phyloP scores from a whole-genome alignment of 2,113 vertebrate genomes.

The Heteronetta atricapilla region DNA sequence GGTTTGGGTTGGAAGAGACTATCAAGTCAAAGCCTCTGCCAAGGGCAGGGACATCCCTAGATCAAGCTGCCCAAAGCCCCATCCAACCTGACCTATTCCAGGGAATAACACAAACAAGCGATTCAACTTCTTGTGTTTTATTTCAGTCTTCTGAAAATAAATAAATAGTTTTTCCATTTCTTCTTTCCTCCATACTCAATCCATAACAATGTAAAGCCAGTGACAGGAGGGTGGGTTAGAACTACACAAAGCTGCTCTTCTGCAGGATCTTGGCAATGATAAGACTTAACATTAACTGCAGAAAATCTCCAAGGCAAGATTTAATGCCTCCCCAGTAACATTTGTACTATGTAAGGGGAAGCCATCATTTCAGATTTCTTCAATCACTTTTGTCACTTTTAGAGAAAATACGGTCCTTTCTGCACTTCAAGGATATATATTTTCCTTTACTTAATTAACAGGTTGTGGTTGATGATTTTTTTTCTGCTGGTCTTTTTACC shows the following conservation, averaged over 20 bases:
- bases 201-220: not conserved
- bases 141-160: too few relatives aligned
- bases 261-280: not conserved
- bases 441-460: not conserved
- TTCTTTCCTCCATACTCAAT: not conserved
- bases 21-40: too few relatives aligned
- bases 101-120: not conserved
- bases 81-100: too few relatives aligned
- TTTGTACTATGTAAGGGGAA: not conserved
- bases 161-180: not conserved
- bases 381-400: not conserved
- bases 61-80: too few relatives aligned
- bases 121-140: not conserved
- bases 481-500: too few relatives aligned
- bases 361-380: not conserved
- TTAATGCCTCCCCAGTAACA: not conserved
- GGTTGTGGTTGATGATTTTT: too few relatives aligned
- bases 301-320: not conserved
- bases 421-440: not conserved
- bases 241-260: not conserved
- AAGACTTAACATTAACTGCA: accelerated
- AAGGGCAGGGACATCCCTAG: too few relatives aligned
- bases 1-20: too few relatives aligned
- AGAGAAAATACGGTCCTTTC: not conserved
- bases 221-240: not conserved